These are phyloP conservation scores for Triops cancriformis DNA, from an alignment of 1,140 invertebrate species.

Conservation along the genomic window DNA sequence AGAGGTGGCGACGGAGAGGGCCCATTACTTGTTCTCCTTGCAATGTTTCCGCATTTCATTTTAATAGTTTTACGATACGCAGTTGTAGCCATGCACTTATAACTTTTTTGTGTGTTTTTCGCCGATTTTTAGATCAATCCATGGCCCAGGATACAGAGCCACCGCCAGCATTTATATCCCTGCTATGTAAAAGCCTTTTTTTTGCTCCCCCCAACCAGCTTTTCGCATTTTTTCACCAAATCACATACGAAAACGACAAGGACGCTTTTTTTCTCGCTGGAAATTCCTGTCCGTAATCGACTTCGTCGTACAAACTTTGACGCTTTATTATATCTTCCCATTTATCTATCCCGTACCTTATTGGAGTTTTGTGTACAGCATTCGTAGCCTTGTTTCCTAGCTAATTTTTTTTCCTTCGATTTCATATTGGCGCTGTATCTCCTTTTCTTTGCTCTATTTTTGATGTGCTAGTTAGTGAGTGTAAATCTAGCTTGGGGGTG, in stretches of 20 bases:
- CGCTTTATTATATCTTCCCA: slow-evolving; percentile 10
- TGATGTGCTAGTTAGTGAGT: not conserved
- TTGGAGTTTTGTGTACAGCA: not conserved
- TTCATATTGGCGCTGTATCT: not conserved
- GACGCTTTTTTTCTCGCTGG: not conserved
- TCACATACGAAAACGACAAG: not conserved
- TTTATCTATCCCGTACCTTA: not conserved
- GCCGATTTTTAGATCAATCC: not conserved
- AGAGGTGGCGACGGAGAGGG: not conserved
- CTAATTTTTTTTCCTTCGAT: not conserved
- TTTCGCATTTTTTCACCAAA: slow-evolving; percentile 1
- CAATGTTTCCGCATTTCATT: too few relatives aligned
- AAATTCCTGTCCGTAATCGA: not conserved
- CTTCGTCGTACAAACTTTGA: not conserved
- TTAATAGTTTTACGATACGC: too few relatives aligned
- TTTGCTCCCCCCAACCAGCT: not conserved
- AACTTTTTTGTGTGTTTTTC: not conserved
- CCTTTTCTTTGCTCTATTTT: not conserved
- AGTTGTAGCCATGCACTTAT: not conserved
- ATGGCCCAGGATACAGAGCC: slow-evolving; percentile 8
- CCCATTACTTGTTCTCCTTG: not conserved
- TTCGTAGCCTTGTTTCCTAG: not conserved
- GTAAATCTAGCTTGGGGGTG: not conserved
- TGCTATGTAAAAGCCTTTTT: slow-evolving; percentile 11
- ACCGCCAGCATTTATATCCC: slow-evolving; percentile 9